These are phyloP conservation scores for Druon quercuslanigerum DNA, from an alignment of 1,140 invertebrate genomes.

Conservation along the genomic window DNA sequence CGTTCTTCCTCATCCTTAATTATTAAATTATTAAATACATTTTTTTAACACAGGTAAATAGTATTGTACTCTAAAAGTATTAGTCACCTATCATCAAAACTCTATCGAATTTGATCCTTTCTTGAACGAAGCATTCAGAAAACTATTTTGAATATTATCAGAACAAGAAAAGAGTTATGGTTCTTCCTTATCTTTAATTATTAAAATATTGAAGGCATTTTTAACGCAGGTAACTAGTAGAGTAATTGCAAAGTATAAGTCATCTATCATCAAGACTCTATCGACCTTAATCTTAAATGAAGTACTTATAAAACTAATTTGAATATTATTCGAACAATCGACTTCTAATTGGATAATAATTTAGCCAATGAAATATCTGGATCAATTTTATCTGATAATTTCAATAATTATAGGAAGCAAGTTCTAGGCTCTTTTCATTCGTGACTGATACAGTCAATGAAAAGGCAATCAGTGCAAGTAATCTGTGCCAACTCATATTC, in stretches of 20 bases:
- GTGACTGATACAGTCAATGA: constrained; percentile 4
- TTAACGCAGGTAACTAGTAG: not conserved
- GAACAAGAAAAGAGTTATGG: not conserved
- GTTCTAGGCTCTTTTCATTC: not conserved
- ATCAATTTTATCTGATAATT: too few relatives aligned
- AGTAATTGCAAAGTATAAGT: not conserved
- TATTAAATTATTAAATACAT: not conserved
- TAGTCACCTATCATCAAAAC: too few relatives aligned
- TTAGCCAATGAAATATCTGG: too few relatives aligned
- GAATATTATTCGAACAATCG: too few relatives aligned
- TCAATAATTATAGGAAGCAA: not conserved
- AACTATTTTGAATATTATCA: too few relatives aligned
- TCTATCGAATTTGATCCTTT: too few relatives aligned
- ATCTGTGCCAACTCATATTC: not conserved
- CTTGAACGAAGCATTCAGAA: too few relatives aligned
- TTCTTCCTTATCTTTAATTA: not conserved
- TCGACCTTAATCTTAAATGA: too few relatives aligned
- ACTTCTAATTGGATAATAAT: too few relatives aligned
- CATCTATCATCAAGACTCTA: too few relatives aligned
- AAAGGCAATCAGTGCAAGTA: not conserved
- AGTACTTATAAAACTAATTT: too few relatives aligned
- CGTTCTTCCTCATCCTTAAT: not conserved
- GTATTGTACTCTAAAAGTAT: not conserved
- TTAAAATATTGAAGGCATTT: not conserved
- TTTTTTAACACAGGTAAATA: not conserved